Evolutionary conservation across 1,140 invertebrate genomes (phyloP), one percentile per base, ranked within the genome.

Genomic region (Solenopsis invicta): DNA sequence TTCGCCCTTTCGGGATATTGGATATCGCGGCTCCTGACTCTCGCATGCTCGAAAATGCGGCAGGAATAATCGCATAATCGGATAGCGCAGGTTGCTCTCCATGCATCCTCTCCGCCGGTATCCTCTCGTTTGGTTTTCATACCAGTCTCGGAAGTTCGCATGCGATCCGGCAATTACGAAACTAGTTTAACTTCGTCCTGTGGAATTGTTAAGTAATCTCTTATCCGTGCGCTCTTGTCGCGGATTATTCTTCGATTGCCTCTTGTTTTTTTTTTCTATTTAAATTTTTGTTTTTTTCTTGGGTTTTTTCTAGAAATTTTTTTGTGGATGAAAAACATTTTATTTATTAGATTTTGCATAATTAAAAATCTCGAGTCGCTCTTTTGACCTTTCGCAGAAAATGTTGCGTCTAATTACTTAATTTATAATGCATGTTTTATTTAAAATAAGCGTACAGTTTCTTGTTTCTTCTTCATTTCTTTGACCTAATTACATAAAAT

Each of bases 101-200:
- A 29, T 52, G 59, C 37, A 52, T 64, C 61, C 62, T 85, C 62
- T 34, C 34, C 64, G 18, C 34, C 64, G 18, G 71, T 77, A 77
- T 85, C 34, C 16, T 54, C 61, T 80, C 59, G 56, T 34, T 80
- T 62, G 52, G 52, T 61, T 86, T 80, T 82, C 24, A 62, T 66
- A 21, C 24, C 16, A 29, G 48, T 37, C 69, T 66, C 48, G 54
- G 45, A 84, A 86, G 64, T 64, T 86, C 54, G 69, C 76, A 76
- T 62, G 76, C 85, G 59, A 89, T 87, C 54, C 77, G 56, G 50
- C 87, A 72, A 87, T 89, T 75, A 87, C 52, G 74, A 59, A 87
- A 88, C 76, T 74, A 88, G 87, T 81, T 86, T 88, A 80, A 87
- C 80, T 88, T 87, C 37, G 59, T 88, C 59, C 69, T 3, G 18